Evolutionary conservation across 2,888 invertebrate genomes (phyloP).

Genomic region (Chironomus tentans): DNA sequence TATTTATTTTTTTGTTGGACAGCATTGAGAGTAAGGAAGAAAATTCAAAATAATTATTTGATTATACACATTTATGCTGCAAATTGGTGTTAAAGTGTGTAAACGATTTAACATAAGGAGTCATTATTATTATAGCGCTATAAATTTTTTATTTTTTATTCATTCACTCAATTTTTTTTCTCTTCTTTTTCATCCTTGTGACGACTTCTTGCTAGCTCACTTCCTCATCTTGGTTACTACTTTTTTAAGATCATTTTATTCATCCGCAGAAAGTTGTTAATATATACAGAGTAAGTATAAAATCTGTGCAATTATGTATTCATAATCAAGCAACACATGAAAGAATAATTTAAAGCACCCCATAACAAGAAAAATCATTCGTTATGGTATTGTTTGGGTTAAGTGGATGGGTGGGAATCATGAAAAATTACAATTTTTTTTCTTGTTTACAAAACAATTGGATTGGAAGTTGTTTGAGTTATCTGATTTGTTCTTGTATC

Average conservation of each 20-base stretch:
- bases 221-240: no score
- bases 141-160: background rate
- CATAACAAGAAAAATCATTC: no score
- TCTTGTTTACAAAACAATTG: no score
- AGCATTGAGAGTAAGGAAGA: background rate
- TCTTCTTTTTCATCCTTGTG: no score
- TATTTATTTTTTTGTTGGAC: background rate
- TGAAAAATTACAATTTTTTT: background rate
- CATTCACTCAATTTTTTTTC: background rate
- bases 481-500: no score
- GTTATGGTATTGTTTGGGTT: background rate
- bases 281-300: background rate
- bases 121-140: background rate
- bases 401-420: background rate
- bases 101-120: background rate
- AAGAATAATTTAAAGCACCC: no score
- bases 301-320: no score
- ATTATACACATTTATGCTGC: background rate
- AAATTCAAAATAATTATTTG: slow-evolving; percentile 6
- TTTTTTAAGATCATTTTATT: background rate
- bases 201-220: no score
- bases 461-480: no score
- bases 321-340: no score
- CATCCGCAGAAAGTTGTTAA: background rate
- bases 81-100: background rate